Evolutionary conservation across 2,797 vertebrate genomes (phyloP), one percentile per base, ranked within the genome.

Genomic region (Acanthurus tractus): DNA sequence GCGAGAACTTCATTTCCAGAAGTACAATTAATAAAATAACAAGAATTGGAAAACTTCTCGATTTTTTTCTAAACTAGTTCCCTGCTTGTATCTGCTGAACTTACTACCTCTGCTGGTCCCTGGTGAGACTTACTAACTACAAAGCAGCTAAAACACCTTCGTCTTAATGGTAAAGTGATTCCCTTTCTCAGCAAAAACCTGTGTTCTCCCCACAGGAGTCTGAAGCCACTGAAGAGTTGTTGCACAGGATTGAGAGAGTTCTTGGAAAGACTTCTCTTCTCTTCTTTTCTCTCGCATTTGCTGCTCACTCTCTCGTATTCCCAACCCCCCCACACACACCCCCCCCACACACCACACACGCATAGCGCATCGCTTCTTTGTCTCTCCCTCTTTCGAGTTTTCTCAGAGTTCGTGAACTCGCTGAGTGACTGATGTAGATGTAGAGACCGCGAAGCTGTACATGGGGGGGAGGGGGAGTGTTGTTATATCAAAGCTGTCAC

Each of bases 401-500:
- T 63, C 55, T 44, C 70, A 56, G 85, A 90, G 92, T 93, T 93
- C 82, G 20, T 83, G 89, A 92, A 92, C 92, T 82, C 70, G 0
- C 17, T 0, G 79, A 79, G 75, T 58, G 83, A 88, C 70, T 83
- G 88, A 86, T 84, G 84, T 83, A 48, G 88, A 86, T 84, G 84
- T 83, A 48, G 73, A 83, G 62, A 80, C 40, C 1, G 45, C 17
- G 57, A 22, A 70, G 58, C 76, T 70, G 50, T 42, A 50, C 34
- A 62, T 62, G 46, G 68, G 77, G 73, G 25, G 25, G 25, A n/a
- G 65, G 67, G 55, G 63, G 75, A 61, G 59, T 15, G 38, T 80
- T 82, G 78, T 87, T 84, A 82, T 78, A 90, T 91, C 89, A 92
- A 90, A 90, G 85, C 76, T 76, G 88, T 75, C 86, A 34, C 79